Base-by-base conservation (phyloP, 2,113 vertebrate species). In the Scomber colias region DNA sequence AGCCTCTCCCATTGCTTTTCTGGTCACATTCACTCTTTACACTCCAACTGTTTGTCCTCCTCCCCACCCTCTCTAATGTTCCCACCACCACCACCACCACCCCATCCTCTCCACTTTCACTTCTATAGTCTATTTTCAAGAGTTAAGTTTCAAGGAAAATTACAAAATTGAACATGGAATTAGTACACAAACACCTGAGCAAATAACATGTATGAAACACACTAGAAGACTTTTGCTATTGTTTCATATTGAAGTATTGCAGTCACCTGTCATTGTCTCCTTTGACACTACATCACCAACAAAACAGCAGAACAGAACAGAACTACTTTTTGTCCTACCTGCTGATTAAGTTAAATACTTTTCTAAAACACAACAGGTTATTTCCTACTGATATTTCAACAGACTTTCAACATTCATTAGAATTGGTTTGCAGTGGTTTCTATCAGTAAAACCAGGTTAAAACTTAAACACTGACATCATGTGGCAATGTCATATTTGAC, bases 11-110 rank as follows among this genome's bases (percentile, higher is more conserved):
- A 64, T 89, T 82, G 67, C 75, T 61, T 67, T 90, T 82, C 80
- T 74, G 46, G 60, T 89, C 15, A 79, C 77, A 76, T 78, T 86
- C 74, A 54, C 61, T 53, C 50, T 87, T 75, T 56, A 49, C 75
- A 44, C 60, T 55, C 46, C 16, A 60, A 6, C 63, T 55, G 24
- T 50, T 77, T 71, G 31, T 61, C 24, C 27, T 54, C 48, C 27
- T 54, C 48, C 54, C 31, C 24, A 14, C 35, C 35, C 35, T 35
- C 21, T 59, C 55, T 53, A 30, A 13, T n/a, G n/a, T 21, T 21
- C 21, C 21, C 31, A 64, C 15, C 24, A 1, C 21, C 21, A 21
- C 21, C 24, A 1, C 24, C 24, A 1, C 24, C 24, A 2, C 24
- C 24, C 24, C 24, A 40, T 2, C 10, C 56, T 31, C n/a, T n/a